Evolutionary conservation across 1,140 invertebrate species (phyloP).

Genomic region (Dendrolimus kikuchii): DNA sequence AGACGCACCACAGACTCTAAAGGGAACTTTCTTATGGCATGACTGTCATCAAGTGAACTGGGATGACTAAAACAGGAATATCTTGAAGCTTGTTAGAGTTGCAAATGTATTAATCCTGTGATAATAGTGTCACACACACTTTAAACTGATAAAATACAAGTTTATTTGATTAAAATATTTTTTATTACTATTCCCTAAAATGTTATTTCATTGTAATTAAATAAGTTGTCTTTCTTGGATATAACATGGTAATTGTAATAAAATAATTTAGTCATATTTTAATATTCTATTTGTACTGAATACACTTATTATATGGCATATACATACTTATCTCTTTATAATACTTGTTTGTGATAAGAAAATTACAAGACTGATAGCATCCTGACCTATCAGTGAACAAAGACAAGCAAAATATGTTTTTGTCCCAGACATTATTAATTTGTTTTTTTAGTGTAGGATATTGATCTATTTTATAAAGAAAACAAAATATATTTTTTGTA

Average conservation of each 20-base stretch:
- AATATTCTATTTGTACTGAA: slow-evolving; percentile 4
- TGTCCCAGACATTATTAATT: no score
- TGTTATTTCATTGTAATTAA: neutral
- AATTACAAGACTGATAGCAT: no score
- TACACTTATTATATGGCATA: slow-evolving; percentile 2
- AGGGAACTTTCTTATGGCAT: slow-evolving; percentile 70
- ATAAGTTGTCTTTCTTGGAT: no score
- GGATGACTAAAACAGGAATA: slow-evolving; percentile 56
- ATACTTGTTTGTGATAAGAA: no score
- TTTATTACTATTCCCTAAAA: slow-evolving; percentile 10
- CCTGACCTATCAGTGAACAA: no score
- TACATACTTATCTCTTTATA: neutral
- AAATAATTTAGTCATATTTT: slow-evolving; percentile 5
- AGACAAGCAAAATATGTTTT: no score
- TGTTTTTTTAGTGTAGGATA: no score
- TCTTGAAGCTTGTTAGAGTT: slow-evolving; percentile 37
- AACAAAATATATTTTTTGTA: no score
- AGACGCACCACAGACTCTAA: slow-evolving; percentile 56
- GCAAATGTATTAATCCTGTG: slow-evolving; percentile 48
- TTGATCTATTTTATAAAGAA: no score
- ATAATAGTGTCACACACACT: slow-evolving; percentile 65
- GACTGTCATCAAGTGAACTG: slow-evolving; percentile 68
- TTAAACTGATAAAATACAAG: slow-evolving; percentile 52
- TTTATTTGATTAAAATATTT: slow-evolving; percentile 33
- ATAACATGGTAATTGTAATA: slow-evolving; percentile 1